phyloP scores from a whole-genome alignment of 2,888 invertebrate species.

The Ochropacha duplaris region DNA sequence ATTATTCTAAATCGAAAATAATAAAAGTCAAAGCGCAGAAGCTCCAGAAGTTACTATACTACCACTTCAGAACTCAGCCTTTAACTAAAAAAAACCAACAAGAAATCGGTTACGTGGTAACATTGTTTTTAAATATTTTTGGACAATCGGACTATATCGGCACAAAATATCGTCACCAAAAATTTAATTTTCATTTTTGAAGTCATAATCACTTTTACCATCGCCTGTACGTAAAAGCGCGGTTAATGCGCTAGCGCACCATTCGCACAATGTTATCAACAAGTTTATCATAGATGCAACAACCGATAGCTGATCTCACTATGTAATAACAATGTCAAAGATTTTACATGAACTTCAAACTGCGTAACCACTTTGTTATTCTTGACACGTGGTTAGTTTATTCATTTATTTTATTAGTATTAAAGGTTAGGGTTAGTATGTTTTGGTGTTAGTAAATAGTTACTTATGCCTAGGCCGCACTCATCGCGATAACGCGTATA shows the following conservation, averaged over 20 bases:
- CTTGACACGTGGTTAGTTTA: background rate
- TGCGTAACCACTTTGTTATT: background rate
- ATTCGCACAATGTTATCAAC: background rate
- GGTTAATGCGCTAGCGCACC: background rate
- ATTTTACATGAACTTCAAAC: background rate
- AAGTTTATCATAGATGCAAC: background rate
- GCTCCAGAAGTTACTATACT: no score
- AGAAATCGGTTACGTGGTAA: no score
- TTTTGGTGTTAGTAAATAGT: background rate
- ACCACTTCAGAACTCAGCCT: no score
- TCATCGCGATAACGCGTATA: no score
- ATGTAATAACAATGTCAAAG: conserved; percentile 1
- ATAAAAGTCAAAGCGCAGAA: no score
- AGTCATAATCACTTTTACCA: background rate
- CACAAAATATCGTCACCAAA: no score
- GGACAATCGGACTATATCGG: no score
- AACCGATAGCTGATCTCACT: background rate
- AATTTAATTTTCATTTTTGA: no score
- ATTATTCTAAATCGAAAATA: no score
- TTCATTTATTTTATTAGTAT: background rate
- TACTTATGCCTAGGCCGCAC: no score
- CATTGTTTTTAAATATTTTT: no score
- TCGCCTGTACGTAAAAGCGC: background rate
- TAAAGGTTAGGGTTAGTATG: background rate
- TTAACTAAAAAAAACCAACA: no score